phyloP scores from a whole-genome alignment of 2,888 invertebrate genomes.

The Ptychoptera albimana region DNA sequence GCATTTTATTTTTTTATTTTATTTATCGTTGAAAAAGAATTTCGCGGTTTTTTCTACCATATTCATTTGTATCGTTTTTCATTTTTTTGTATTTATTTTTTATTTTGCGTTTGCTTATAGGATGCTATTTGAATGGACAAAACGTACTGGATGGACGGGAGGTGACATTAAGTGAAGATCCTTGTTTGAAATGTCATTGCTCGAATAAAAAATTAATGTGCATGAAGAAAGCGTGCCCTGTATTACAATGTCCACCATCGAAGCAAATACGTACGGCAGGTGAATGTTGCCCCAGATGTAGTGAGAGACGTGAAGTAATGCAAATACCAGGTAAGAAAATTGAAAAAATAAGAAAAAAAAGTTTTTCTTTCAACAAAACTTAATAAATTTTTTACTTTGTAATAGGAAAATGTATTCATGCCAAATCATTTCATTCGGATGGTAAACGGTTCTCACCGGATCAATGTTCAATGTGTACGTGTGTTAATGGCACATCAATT shows the following conservation, averaged over 20 bases:
- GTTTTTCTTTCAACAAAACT: neutral
- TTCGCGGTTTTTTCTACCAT: too few relatives aligned
- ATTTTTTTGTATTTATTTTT: constrained; percentile 12
- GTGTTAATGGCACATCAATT: constrained; percentile 61
- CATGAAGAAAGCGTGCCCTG: constrained; percentile 74
- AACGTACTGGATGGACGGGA: constrained; percentile 64
- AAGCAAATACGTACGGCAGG: constrained; percentile 55
- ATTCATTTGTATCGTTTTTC: constrained; percentile 10
- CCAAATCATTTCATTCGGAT: constrained; percentile 47
- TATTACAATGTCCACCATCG: constrained; percentile 60
- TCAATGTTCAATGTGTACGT: constrained; percentile 73
- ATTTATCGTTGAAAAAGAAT: too few relatives aligned
- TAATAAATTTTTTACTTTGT: neutral
- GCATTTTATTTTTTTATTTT: too few relatives aligned
- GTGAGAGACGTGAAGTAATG: constrained; percentile 30
- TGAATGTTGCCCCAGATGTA: constrained; percentile 54
- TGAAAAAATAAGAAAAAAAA: too few relatives aligned
- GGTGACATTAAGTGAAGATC: constrained; percentile 68
- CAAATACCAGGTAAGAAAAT: constrained; percentile 19
- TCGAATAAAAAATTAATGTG: constrained; percentile 55
- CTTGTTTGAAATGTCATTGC: constrained; percentile 73
- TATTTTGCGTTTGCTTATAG: constrained; percentile 32
- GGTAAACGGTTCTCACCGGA: constrained; percentile 48
- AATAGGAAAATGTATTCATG: constrained; percentile 47
- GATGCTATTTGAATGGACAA: constrained; percentile 71